Percentiles rank a stretch among this genome's conserved stretches.
Evolutionary conservation across 2,888 invertebrate species (phyloP).

Genomic region (Lycaena phlaeas): DNA sequence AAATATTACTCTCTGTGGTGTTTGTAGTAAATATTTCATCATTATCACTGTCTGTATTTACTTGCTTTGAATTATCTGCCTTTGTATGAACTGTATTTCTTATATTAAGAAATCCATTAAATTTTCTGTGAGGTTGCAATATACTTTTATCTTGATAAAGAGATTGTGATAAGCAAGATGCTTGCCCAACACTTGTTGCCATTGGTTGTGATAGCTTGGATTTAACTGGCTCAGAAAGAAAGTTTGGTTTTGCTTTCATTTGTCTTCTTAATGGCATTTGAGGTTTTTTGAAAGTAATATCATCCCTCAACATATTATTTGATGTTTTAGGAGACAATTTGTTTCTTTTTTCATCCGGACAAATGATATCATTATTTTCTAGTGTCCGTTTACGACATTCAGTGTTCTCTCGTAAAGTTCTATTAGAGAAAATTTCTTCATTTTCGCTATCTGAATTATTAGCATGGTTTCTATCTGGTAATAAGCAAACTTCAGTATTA

Average conservation of each 20-base stretch:
- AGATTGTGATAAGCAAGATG: neutral
- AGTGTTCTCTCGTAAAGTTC: constrained; percentile 9
- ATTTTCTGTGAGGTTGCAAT: neutral
- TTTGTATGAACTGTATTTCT: neutral
- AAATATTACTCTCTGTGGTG: too few species aligned
- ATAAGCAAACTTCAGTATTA: neutral
- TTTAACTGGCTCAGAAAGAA: neutral
- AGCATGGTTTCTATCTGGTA: neutral
- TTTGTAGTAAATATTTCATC: constrained; percentile 12
- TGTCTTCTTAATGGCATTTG: neutral
- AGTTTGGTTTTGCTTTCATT: neutral
- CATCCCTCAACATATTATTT: neutral
- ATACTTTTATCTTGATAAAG: neutral
- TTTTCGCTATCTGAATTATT: constrained; percentile 13
- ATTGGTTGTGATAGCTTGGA: neutral
- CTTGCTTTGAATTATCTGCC: neutral
- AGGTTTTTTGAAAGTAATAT: constrained; percentile 13
- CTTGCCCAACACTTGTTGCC: neutral
- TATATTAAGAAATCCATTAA: neutral
- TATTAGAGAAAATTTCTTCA: constrained; percentile 17
- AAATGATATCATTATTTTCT: neutral
- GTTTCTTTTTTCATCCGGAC: neutral
- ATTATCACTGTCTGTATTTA: constrained; percentile 14
- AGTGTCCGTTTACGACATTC: constrained; percentile 3
- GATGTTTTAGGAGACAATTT: constrained; percentile 1